phyloP scores from a whole-genome alignment of 2,113 vertebrate genomes.

The Pontoporia blainvillei region DNA sequence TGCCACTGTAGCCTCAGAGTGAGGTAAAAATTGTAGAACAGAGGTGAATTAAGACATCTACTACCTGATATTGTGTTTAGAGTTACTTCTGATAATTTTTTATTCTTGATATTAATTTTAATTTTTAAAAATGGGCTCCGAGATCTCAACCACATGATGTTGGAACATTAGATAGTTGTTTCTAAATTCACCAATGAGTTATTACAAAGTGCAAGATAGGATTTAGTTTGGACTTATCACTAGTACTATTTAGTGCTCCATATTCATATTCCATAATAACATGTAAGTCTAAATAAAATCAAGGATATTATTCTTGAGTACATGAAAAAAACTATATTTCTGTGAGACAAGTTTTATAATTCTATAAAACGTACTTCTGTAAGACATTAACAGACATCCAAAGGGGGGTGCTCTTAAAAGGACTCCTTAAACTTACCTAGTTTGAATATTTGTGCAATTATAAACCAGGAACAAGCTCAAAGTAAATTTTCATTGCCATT shows the following conservation, averaged over 20 bases:
- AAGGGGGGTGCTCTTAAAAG: background rate
- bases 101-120: background rate
- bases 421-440: background rate
- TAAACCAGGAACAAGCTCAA: background rate
- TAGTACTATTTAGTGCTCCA: background rate
- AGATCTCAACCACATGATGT: background rate
- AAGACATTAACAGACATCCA: background rate
- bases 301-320: background rate
- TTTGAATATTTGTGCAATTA: background rate
- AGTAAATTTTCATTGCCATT: background rate
- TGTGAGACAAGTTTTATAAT: background rate
- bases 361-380: background rate
- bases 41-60: background rate
- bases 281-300: background rate
- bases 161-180: background rate
- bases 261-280: background rate
- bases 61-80: background rate
- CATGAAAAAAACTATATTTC: background rate
- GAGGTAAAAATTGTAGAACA: background rate
- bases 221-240: background rate
- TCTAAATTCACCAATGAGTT: background rate
- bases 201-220: background rate
- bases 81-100: background rate
- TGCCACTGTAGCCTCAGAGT: too few species aligned
- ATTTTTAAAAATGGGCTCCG: background rate